phyloP scores from a whole-genome alignment of 2,113 vertebrate genomes.

The Aythya baeri region DNA sequence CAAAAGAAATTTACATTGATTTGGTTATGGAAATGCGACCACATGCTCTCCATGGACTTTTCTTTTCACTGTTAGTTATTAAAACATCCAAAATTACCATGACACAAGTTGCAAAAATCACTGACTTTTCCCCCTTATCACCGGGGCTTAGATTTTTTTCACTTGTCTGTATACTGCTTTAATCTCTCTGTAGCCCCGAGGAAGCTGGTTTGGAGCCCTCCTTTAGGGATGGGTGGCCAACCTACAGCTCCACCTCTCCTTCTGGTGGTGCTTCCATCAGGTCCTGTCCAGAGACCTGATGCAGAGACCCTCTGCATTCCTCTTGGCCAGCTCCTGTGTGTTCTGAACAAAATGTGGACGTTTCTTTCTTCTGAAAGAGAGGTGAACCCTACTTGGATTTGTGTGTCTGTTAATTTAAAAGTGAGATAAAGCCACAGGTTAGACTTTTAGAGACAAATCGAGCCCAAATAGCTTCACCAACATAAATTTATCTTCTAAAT shows the following conservation, averaged over 20 bases:
- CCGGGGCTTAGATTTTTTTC: neutral
- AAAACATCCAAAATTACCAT: neutral
- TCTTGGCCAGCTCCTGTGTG: neutral
- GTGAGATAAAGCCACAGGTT: neutral
- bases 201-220: neutral
- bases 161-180: neutral
- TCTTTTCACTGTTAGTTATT: neutral
- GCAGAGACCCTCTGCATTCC: neutral
- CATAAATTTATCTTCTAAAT: neutral
- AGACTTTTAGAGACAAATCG: neutral
- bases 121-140: neutral
- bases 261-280: neutral
- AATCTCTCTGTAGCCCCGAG: fast-evolving
- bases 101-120: neutral
- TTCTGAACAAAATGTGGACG: fast-evolving
- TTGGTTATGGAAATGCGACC: neutral
- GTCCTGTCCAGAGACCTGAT: neutral
- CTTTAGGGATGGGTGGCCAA: neutral
- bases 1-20: neutral
- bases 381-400: neutral
- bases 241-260: fast-evolving
- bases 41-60: neutral
- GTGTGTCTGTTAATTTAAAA: neutral
- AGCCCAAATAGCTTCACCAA: neutral
- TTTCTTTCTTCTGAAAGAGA: neutral